Conservation (phyloP, 2,888 invertebrate genomes). For the Drosophila peninsularis region DNA sequence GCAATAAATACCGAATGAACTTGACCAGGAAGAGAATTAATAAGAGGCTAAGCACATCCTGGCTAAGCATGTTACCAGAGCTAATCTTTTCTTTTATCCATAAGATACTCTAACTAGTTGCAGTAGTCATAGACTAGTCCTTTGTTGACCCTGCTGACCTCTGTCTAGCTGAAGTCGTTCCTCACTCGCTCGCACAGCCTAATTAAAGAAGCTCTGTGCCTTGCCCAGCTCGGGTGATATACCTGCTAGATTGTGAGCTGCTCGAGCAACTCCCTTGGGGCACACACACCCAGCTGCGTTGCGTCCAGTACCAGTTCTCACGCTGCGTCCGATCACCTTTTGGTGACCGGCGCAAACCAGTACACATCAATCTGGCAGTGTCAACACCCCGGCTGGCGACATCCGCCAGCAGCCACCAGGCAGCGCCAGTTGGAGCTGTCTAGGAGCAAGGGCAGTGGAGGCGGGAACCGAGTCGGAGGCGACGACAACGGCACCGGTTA, state of each 20-base stretch:
- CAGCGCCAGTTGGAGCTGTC: constrained; percentile 25
- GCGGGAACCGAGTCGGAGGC: background rate
- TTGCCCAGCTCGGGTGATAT: constrained; percentile 31
- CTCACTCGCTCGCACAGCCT: constrained; percentile 22
- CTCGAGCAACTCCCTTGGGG: constrained; percentile 55
- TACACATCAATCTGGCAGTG: constrained; percentile 77
- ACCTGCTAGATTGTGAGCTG: constrained; percentile 42
- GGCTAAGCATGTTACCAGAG: too few species aligned
- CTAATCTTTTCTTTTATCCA: background rate
- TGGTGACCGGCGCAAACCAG: constrained; percentile 66
- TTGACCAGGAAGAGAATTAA: constrained; percentile 5
- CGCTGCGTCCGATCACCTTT: constrained; percentile 70
- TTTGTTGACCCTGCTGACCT: constrained; percentile 4
- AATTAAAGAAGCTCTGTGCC: constrained; percentile 30
- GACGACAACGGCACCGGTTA: constrained; percentile 48
- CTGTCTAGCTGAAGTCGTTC: background rate
- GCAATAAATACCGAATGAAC: constrained; percentile 34
- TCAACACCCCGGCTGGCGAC: constrained; percentile 68
- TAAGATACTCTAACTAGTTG: background rate
- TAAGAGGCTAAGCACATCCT: background rate
- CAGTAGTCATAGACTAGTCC: background rate
- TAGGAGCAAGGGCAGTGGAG: constrained; percentile 23
- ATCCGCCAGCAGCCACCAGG: constrained; percentile 20
- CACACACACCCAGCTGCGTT: constrained; percentile 50
- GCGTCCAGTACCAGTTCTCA: constrained; percentile 64